Conservation (phyloP, 2,888 invertebrate genomes). For the Penaeus monodon region DNA sequence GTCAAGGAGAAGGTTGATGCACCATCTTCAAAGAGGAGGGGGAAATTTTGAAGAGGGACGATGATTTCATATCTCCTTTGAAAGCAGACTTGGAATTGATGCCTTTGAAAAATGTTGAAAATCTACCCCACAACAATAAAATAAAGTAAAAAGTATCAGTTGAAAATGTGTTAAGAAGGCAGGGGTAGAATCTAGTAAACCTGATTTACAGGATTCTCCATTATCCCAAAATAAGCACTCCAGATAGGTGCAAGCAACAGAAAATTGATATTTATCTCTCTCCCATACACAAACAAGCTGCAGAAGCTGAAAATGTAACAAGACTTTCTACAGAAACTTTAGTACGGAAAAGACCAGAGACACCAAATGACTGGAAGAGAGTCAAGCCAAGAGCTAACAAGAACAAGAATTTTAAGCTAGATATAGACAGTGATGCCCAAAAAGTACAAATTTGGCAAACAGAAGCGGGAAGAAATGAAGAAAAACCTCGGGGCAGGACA, state of each 20-base stretch:
- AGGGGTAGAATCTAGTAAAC: no score
- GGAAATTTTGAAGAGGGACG: conserved; percentile 50
- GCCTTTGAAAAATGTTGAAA: conserved; percentile 51
- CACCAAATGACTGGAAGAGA: conserved; percentile 33
- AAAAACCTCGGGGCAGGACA: not conserved
- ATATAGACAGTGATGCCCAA: not conserved
- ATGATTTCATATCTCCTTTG: conserved; percentile 34
- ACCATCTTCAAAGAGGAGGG: not conserved
- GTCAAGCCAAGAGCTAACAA: conserved; percentile 25
- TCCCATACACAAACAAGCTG: not conserved
- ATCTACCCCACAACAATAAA: conserved; percentile 24
- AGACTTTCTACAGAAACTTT: not conserved
- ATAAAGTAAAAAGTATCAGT: not conserved
- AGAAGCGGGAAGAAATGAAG: not conserved
- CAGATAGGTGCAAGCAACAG: conserved; percentile 24
- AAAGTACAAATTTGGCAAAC: not conserved
- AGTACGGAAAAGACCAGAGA: conserved; percentile 18
- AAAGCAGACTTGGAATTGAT: not conserved
- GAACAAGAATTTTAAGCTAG: conserved; percentile 9
- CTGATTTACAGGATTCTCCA: no score
- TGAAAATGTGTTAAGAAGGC: not conserved
- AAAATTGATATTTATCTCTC: conserved; percentile 29
- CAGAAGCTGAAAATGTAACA: not conserved
- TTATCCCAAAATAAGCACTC: not conserved
- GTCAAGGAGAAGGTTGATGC: not conserved